phyloP scores from a whole-genome alignment of 1,140 invertebrate species.

The Onthophagus taurus region DNA sequence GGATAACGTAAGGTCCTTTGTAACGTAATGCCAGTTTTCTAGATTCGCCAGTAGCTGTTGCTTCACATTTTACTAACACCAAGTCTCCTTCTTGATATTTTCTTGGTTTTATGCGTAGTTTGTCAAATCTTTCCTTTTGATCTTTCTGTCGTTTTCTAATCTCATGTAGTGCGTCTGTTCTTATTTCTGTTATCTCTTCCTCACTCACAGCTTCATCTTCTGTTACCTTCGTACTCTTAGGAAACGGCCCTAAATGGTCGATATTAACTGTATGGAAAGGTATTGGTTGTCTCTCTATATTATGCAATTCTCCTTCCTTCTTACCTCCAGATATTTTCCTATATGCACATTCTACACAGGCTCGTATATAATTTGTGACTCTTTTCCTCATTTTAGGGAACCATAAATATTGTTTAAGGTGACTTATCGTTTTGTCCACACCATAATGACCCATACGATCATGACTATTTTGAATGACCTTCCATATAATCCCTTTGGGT shows the following conservation, averaged over 20 bases:
- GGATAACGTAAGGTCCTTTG: slow-evolving; percentile 3
- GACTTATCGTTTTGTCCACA: slow-evolving; percentile 26
- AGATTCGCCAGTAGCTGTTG: neutral
- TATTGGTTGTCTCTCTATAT: slow-evolving; percentile 26
- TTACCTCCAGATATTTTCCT: neutral
- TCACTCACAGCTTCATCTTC: neutral
- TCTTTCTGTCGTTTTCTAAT: slow-evolving; percentile 1
- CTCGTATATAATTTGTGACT: slow-evolving; percentile 8
- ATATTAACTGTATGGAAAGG: slow-evolving; percentile 32
- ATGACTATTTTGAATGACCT: slow-evolving; percentile 26
- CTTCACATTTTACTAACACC: slow-evolving; percentile 5
- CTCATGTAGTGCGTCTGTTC: slow-evolving; percentile 2
- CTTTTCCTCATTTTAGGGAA: slow-evolving; percentile 22
- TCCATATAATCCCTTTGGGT: slow-evolving; percentile 10
- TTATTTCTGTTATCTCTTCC: neutral
- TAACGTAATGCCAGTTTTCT: slow-evolving; percentile 3
- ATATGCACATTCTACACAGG: slow-evolving; percentile 6
- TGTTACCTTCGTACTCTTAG: slow-evolving; percentile 17
- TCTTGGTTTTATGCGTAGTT: slow-evolving; percentile 4
- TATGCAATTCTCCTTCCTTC: slow-evolving; percentile 18
- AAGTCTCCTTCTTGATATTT: slow-evolving; percentile 10
- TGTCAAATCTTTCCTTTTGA: slow-evolving; percentile 4
- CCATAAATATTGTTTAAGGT: slow-evolving; percentile 28
- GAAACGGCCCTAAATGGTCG: slow-evolving; percentile 30
- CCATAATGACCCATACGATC: slow-evolving; percentile 33